Evolutionary conservation across 1,140 invertebrate species (phyloP), one percentile per base, ranked within the genome.

Genomic region (Nasonia longicornis): DNA sequence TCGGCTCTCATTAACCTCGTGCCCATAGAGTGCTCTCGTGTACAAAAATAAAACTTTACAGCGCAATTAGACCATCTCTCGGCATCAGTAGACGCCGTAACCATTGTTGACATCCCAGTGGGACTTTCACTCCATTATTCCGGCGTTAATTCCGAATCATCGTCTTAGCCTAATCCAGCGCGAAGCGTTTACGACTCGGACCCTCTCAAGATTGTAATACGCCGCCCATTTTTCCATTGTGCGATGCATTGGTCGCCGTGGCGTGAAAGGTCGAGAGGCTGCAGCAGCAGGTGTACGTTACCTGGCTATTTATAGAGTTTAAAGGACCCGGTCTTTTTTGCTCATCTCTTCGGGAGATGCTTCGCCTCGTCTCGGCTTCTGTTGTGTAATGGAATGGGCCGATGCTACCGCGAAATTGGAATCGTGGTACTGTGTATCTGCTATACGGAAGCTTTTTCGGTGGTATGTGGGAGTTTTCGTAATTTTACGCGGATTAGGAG

Each of bases 401-500:
- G 14, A 4, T 38, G 48, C 48, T 52, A 52, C 48, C 48, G 48
- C 12, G 3, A 20, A 20, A 52, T 52, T 20, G 48, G 16, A 52
- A 52, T 14, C 16, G 1, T 2, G 14, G 48, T 3, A 52, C 16
- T 16, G 0, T 14, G 48, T 52, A 58, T 20, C 6, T 14, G 20
- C 7, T 58, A n/a, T 58, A n/a, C 52, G 52, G 52, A 7, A 42
- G 38, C 6, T 72, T 67, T 31, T 67, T 71, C 20, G 3, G 31
- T 42, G 26, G 70, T 3, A 10, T 3, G 52, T 58, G 52, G 52
- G 52, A 6, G 52, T 38, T 38, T 77, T 66, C 2, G 75, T 77
- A 77, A 77, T 77, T 77, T 77, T 42, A 77, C 31, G 75, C 31
- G 75, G 35, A 64, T 77, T 3, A 31, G 16, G 66, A 69, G 20